These are phyloP conservation scores for Triplophysa tibetana DNA, from an alignment of 2,113 vertebrate genomes.

Conservation along the genomic window DNA sequence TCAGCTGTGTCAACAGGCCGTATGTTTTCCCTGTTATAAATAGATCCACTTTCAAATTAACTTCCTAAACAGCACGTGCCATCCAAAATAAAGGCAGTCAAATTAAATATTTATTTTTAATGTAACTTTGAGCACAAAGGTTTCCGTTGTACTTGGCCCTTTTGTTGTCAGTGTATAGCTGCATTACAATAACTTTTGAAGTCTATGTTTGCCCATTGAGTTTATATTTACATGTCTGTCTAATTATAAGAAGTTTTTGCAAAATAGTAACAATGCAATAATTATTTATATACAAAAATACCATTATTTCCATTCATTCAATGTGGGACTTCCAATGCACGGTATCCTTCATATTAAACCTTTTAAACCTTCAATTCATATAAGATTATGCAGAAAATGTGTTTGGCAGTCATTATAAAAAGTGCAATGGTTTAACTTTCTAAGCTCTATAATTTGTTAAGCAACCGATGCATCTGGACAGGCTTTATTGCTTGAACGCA, in stretches of 20 bases:
- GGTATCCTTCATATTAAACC: no score
- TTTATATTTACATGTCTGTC: no score
- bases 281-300: no score
- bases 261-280: no score
- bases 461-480: neutral
- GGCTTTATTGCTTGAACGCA: neutral
- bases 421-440: neutral
- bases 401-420: no score
- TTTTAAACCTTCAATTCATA: no score
- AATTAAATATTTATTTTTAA: neutral
- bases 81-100: slow-evolving; percentile 23
- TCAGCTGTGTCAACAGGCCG: slow-evolving; percentile 52
- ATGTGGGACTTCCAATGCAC: no score
- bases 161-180: neutral
- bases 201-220: neutral
- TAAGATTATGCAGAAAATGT: no score
- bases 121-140: neutral
- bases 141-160: neutral
- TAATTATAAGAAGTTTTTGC: no score
- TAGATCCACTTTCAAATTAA: slow-evolving; percentile 39
- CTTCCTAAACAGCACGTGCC: slow-evolving; percentile 24
- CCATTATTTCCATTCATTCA: no score
- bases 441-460: neutral
- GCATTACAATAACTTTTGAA: neutral
- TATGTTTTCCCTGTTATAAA: slow-evolving; percentile 37